phyloP scores from a whole-genome alignment of 2,797 vertebrate genomes.

The Sphenopsis melanotis region DNA sequence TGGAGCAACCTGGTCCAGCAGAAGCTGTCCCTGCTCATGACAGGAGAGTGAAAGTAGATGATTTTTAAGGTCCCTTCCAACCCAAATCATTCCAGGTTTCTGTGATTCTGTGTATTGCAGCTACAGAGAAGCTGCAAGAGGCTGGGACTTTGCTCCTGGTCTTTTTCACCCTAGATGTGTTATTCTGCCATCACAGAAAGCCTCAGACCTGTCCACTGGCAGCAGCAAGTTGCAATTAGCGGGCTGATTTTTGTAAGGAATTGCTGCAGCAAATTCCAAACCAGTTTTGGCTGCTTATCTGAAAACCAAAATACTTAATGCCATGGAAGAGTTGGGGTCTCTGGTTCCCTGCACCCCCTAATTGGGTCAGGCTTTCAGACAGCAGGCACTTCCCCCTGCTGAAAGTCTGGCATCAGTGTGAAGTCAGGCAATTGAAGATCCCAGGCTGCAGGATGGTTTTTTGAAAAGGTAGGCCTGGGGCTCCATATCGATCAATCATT shows the following conservation, averaged over 20 bases:
- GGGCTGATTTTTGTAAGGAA: not conserved
- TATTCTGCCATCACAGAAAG: not conserved
- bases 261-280: not conserved
- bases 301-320: not conserved
- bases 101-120: not conserved
- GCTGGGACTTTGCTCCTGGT: not conserved
- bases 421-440: not conserved
- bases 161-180: not conserved
- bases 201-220: not conserved
- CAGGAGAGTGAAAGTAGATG: not conserved
- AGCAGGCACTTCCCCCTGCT: not conserved
- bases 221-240: not conserved
- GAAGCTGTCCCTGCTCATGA: not conserved
- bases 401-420: not conserved
- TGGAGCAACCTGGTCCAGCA: fast-evolving
- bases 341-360: not conserved
- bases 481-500: constrained; percentile 47
- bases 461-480: not conserved
- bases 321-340: not conserved
- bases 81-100: not conserved
- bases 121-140: not conserved
- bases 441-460: not conserved
- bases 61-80: not conserved
- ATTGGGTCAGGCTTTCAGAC: not conserved
- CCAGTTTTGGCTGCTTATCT: not conserved